Conservation (phyloP, 2,888 invertebrate genomes). For the Callimorpha dominula region DNA sequence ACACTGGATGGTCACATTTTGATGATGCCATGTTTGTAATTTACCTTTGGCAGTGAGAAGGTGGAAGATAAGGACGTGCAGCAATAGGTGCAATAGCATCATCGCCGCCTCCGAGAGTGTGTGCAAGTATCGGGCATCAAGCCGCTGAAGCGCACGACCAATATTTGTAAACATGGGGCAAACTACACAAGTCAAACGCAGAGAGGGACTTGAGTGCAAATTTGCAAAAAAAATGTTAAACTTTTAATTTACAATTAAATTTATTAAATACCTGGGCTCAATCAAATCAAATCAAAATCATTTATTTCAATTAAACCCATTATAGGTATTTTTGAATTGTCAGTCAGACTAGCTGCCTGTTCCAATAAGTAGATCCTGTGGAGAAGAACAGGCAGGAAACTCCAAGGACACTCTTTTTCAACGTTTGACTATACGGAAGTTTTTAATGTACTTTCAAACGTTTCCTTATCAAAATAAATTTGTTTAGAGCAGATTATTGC, state of each 20-base stretch:
- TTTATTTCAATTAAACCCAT: no score
- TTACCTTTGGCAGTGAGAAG: slow-evolving; percentile 49
- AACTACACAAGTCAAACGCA: slow-evolving; percentile 53
- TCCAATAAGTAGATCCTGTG: no score
- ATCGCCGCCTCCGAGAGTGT: slow-evolving; percentile 48
- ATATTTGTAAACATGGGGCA: slow-evolving; percentile 71
- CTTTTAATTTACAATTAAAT: not conserved
- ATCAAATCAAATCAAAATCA: no score
- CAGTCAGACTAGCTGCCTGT: no score
- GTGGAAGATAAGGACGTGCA: slow-evolving; percentile 45
- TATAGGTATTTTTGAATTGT: no score
- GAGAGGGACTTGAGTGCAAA: slow-evolving; percentile 52
- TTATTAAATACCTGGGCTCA: no score
- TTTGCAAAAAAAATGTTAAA: not conserved
- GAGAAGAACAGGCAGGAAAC: no score
- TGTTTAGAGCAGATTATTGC: no score
- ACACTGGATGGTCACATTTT: slow-evolving; percentile 3
- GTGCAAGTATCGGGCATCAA: slow-evolving; percentile 28
- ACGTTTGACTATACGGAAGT: no score
- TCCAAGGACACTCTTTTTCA: no score
- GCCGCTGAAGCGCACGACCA: slow-evolving; percentile 29
- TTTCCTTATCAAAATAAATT: no score
- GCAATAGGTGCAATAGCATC: slow-evolving; percentile 54
- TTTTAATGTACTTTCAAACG: no score
- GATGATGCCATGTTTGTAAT: slow-evolving; percentile 4